phyloP scores from a whole-genome alignment of 1,140 invertebrate species.

The Paramacrobiotus metropolitanus region DNA sequence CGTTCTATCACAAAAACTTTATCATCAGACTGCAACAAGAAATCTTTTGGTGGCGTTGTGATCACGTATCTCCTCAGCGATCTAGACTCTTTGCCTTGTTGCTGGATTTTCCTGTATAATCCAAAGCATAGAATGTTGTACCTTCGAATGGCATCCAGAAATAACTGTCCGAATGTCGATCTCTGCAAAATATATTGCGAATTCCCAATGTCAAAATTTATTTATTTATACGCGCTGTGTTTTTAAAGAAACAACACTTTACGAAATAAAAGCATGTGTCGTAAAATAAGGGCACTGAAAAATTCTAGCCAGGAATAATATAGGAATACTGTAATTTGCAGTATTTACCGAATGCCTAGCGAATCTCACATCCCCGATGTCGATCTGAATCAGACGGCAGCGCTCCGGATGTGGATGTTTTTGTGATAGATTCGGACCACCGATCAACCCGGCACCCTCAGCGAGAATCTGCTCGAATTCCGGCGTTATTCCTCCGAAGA shows the following conservation, averaged over 20 bases:
- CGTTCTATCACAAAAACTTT: not conserved
- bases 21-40: not conserved
- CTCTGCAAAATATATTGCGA: not conserved
- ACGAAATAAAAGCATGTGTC: no score
- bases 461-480: slow-evolving; percentile 17
- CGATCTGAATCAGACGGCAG: not conserved
- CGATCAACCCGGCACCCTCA: slow-evolving; percentile 13
- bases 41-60: not conserved
- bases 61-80: not conserved
- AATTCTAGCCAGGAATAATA: no score
- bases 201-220: not conserved
- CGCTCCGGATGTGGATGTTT: not conserved
- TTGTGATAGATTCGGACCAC: not conserved
- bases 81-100: not conserved
- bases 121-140: not conserved
- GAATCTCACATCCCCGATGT: not conserved
- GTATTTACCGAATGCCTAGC: not conserved
- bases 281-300: no score
- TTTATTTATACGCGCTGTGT: no score
- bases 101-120: not conserved
- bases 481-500: slow-evolving; percentile 17
- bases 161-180: not conserved
- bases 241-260: no score
- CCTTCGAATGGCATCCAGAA: not conserved
- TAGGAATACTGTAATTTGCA: no score